A percentile compares a stretch with the other conserved stretches of the same genome.
Conservation (phyloP, 2,888 invertebrate genomes). For the Mantis religiosa region DNA sequence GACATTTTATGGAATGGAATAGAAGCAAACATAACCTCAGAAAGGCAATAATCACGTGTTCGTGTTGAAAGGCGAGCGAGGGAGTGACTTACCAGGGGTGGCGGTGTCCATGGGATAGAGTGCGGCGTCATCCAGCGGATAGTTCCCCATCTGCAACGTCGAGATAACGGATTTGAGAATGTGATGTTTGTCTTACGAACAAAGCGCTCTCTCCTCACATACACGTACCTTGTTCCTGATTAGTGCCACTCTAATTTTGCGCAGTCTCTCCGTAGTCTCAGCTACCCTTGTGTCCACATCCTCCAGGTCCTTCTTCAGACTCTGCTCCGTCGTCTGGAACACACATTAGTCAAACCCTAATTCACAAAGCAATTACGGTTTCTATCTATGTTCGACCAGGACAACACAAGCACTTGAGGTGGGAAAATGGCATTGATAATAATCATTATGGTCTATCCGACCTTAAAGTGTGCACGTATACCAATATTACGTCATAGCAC, state of each 20-base stretch:
- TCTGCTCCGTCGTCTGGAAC: slow-evolving; percentile 36
- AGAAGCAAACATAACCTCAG: too few relatives aligned
- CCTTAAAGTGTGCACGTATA: too few relatives aligned
- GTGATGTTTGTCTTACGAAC: neutral
- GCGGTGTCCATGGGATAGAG: neutral
- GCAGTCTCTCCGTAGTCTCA: slow-evolving; percentile 33
- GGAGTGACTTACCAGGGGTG: neutral
- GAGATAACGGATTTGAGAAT: neutral
- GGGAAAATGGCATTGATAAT: too few relatives aligned
- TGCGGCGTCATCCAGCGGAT: neutral
- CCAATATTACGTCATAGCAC: too few relatives aligned
- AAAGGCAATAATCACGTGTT: too few relatives aligned
- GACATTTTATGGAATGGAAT: too few relatives aligned
- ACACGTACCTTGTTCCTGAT: slow-evolving; percentile 33
- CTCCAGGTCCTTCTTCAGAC: slow-evolving; percentile 37
- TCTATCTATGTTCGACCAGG: too few relatives aligned
- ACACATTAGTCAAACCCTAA: neutral
- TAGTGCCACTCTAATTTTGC: slow-evolving; percentile 34
- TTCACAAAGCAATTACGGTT: too few relatives aligned
- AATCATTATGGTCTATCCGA: too few relatives aligned
- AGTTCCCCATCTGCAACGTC: slow-evolving; percentile 6
- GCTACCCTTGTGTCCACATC: slow-evolving; percentile 37
- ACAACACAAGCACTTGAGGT: too few relatives aligned
- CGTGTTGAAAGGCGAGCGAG: neutral
- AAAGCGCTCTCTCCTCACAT: neutral